Evolutionary conservation across 2,113 vertebrate species (phyloP).

Genomic region (Hoplias malabaricus): DNA sequence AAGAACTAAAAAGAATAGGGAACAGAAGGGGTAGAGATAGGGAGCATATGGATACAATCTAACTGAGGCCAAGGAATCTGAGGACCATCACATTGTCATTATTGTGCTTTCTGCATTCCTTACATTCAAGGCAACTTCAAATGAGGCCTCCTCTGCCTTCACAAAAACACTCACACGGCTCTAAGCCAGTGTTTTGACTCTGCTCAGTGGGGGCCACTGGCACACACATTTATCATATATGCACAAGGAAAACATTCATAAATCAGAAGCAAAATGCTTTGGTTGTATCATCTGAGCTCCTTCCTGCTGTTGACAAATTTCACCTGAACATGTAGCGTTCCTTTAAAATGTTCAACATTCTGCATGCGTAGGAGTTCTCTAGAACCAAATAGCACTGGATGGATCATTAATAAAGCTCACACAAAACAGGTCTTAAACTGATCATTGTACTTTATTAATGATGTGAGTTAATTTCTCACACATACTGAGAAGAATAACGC

Average conservation of each 20-base stretch:
- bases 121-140: slow-evolving; percentile 22
- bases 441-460: no score
- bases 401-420: not conserved
- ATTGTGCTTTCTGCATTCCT: slow-evolving; percentile 16
- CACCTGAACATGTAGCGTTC: not conserved
- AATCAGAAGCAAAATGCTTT: not conserved
- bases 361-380: not conserved
- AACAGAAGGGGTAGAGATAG: slow-evolving; percentile 2
- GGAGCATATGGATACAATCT: slow-evolving; percentile 49
- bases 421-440: no score
- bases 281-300: not conserved
- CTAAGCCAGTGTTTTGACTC: slow-evolving; percentile 2
- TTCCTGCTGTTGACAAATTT: not conserved
- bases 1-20: not conserved
- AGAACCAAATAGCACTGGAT: not conserved
- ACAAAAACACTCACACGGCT: not conserved
- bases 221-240: not conserved
- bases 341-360: not conserved
- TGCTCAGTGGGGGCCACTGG: not conserved
- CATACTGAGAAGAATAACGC: not conserved
- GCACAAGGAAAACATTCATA: not conserved
- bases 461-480: not conserved
- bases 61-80: slow-evolving; percentile 24
- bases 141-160: slow-evolving; percentile 16
- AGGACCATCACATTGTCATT: slow-evolving; percentile 29